phyloP scores from a whole-genome alignment of 1,140 invertebrate genomes.

The Drosophila ercepeae region DNA sequence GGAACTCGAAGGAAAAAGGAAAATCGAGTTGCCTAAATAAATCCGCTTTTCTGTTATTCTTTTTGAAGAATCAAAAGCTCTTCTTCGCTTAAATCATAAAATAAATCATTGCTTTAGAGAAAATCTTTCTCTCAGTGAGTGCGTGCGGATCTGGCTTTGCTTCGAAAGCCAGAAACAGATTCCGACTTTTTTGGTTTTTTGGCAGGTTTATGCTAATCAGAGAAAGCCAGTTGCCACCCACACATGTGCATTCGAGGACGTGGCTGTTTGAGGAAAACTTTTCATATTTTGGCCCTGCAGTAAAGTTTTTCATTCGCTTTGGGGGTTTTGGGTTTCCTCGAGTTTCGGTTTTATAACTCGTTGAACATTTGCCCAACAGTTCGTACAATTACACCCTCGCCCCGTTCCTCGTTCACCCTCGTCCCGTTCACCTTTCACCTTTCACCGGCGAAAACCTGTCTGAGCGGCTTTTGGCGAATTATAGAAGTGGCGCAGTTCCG shows the following conservation, averaged over 20 bases:
- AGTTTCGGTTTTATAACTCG: slow-evolving; percentile 69
- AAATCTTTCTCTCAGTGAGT: slow-evolving; percentile 16
- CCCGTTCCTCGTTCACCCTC: not conserved
- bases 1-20: too few relatives aligned
- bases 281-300: slow-evolving; percentile 65
- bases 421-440: not conserved
- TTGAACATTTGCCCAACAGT: slow-evolving; percentile 76
- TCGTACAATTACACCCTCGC: slow-evolving; percentile 42
- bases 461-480: slow-evolving; percentile 53
- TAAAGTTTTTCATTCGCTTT: slow-evolving; percentile 59
- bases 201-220: slow-evolving; percentile 78
- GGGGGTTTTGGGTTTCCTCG: slow-evolving; percentile 54
- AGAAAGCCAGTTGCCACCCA: slow-evolving; percentile 55
- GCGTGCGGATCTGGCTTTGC: too few relatives aligned
- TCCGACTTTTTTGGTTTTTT: slow-evolving; percentile 71
- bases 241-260: slow-evolving; percentile 14
- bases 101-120: not conserved
- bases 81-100: too few relatives aligned
- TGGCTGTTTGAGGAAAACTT: slow-evolving; percentile 59
- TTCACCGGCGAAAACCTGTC: slow-evolving; percentile 30
- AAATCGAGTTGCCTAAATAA: not conserved
- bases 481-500: slow-evolving; percentile 56
- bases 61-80: slow-evolving; percentile 42
- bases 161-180: slow-evolving; percentile 17
- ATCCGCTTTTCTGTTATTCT: not conserved